A percentile compares a stretch with the other conserved stretches of the same genome.
Conservation (phyloP, 2,888 invertebrate genomes). For the Eilema caniola region DNA sequence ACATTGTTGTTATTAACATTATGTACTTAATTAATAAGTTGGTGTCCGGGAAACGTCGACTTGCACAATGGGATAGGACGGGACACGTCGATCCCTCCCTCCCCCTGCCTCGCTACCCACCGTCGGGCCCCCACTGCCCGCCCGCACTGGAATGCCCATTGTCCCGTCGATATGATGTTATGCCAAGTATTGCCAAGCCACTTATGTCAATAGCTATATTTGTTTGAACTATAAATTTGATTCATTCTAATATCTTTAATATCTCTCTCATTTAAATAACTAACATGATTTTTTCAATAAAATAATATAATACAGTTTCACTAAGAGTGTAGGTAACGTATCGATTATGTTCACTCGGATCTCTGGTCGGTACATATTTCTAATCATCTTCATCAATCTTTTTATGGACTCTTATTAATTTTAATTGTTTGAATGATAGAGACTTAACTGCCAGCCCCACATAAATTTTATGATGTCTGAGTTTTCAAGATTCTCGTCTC, state of each 20-base stretch:
- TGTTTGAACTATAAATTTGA: conserved; percentile 57
- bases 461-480: background rate
- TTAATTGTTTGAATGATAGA: background rate
- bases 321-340: too few species aligned
- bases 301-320: too few species aligned
- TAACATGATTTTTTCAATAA: too few species aligned
- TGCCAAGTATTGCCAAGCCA: conserved; percentile 75
- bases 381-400: conserved; percentile 1
- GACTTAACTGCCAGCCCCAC: background rate
- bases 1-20: conserved; percentile 57
- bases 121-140: conserved; percentile 50
- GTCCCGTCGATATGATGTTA: conserved; percentile 80
- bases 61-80: conserved; percentile 71
- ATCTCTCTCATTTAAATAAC: background rate
- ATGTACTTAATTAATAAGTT: conserved; percentile 70
- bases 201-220: conserved; percentile 73
- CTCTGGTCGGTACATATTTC: background rate
- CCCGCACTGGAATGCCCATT: conserved; percentile 78
- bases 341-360: background rate
- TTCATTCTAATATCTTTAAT: conserved; percentile 29
- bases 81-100: conserved; percentile 62
- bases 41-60: conserved; percentile 65
- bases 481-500: background rate
- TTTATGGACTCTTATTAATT: background rate
- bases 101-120: conserved; percentile 44